These are phyloP conservation scores for Lichenostomus cassidix DNA, from an alignment of 2,113 vertebrate species.

Conservation along the genomic window DNA sequence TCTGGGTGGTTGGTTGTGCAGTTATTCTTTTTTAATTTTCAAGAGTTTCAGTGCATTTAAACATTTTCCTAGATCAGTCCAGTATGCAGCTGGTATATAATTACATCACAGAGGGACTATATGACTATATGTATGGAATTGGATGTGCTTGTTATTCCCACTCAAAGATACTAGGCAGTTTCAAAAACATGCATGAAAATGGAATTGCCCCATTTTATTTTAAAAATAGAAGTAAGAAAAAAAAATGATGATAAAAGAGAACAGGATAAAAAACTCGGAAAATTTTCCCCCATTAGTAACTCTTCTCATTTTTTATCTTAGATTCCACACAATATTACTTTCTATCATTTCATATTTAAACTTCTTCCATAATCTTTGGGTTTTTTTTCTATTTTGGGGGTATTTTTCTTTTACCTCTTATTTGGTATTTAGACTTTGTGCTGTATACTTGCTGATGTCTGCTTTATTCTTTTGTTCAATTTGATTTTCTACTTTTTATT, in stretches of 20 bases:
- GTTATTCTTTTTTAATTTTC: not conserved
- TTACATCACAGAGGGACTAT: not conserved
- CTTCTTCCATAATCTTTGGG: not conserved
- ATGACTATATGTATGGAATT: not conserved
- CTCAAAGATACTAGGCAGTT: not conserved
- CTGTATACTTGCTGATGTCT: not conserved
- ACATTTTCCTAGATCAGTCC: not conserved
- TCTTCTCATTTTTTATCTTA: not conserved
- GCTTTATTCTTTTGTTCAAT: not conserved
- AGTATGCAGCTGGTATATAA: not conserved
- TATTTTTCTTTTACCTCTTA: not conserved
- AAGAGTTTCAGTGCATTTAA: not conserved
- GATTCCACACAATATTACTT: not conserved
- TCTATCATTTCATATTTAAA: not conserved
- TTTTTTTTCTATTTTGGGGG: not conserved
- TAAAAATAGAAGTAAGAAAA: not conserved
- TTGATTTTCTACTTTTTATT: not conserved
- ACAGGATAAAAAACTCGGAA: not conserved
- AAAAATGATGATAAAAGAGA: not conserved
- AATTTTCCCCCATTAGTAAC: not conserved
- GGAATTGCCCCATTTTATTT: not conserved
- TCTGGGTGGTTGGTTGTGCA: not conserved
- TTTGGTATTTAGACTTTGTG: not conserved
- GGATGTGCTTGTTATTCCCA: not conserved
- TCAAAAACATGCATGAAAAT: not conserved